Conservation (phyloP, 2,113 vertebrate species). For the Mixornis gularis region DNA sequence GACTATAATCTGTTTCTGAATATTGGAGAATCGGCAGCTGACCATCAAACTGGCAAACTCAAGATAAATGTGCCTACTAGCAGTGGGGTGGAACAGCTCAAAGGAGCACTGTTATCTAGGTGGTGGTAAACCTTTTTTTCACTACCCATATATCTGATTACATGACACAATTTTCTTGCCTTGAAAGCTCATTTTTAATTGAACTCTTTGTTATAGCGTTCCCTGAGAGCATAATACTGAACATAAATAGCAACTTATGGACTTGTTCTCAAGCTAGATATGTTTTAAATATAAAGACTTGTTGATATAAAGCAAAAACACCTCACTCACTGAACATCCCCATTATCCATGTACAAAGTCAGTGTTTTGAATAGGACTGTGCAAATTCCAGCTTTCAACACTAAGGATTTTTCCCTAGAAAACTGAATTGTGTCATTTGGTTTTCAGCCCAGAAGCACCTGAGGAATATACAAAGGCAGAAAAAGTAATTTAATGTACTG, state of each 20-base stretch:
- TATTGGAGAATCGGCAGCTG: neutral
- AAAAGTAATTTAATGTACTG: slow-evolving; percentile 48
- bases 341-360: neutral
- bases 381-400: neutral
- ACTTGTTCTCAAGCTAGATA: neutral
- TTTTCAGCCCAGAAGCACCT: neutral
- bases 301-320: neutral
- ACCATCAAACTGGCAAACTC: neutral
- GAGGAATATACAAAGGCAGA: neutral
- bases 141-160: neutral
- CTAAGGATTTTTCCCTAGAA: neutral
- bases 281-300: neutral
- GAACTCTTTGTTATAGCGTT: neutral
- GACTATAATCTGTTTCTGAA: neutral
- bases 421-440: neutral
- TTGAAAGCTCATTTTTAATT: neutral
- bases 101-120: neutral
- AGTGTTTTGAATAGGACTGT: neutral
- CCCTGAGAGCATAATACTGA: neutral
- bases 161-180: neutral
- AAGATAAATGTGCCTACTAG: neutral
- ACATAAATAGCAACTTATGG: neutral
- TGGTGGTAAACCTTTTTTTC: neutral
- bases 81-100: neutral
- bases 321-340: neutral